Evolutionary conservation across 92 coral and sea anemone genomes (phyloP).

Genomic region (Epizoanthus fatuus): DNA sequence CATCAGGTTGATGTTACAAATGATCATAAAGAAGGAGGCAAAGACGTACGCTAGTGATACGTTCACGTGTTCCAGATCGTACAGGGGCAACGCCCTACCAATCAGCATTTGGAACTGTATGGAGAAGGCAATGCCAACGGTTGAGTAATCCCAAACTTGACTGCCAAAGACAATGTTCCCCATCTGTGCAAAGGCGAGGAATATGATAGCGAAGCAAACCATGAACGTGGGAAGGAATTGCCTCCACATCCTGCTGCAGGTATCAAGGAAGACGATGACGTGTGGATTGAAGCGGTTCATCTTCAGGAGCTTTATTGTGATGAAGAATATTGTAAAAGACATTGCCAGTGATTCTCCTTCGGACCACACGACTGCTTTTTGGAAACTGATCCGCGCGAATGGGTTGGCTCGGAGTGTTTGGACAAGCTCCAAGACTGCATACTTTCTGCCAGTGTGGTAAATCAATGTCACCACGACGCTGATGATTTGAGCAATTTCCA

Average conservation of each 20-base stretch:
- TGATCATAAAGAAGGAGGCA: background rate
- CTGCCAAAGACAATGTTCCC: background rate
- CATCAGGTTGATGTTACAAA: background rate
- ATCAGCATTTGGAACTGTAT: background rate
- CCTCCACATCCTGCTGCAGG: background rate
- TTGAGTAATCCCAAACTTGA: background rate
- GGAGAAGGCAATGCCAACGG: background rate
- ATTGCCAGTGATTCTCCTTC: background rate
- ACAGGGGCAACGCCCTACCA: background rate
- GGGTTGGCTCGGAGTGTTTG: background rate
- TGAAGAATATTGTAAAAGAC: background rate
- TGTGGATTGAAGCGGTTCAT: background rate
- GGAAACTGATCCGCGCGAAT: background rate
- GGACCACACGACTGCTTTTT: background rate
- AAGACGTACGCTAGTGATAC: background rate
- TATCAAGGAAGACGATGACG: background rate
- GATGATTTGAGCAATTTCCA: background rate
- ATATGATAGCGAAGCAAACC: background rate
- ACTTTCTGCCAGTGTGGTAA: background rate
- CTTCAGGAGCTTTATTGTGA: background rate
- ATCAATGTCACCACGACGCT: background rate
- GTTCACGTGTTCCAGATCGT: background rate
- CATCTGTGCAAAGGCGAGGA: background rate
- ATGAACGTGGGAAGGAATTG: background rate
- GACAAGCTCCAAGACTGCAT: background rate